Evolutionary conservation across 2,113 vertebrate species (phyloP).

Genomic region (Cryptomyrus ogoouensis): DNA sequence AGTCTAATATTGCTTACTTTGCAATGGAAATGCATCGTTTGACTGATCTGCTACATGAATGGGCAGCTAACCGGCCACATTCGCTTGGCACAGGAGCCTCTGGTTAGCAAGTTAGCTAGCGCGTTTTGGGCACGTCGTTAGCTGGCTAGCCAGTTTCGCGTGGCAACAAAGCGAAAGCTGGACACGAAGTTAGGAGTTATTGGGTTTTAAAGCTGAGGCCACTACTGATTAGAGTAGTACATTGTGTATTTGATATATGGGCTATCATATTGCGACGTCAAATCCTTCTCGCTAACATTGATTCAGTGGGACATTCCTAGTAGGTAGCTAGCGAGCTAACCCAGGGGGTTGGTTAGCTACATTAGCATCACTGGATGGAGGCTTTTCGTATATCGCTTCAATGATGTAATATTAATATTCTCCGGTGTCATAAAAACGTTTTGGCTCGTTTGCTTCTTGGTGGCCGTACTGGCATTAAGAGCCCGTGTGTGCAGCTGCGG

Average conservation of each 20-base stretch:
- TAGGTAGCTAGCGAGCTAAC: not conserved
- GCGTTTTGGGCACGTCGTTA: constrained; percentile 23
- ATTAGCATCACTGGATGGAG: not conserved
- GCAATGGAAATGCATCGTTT: not conserved
- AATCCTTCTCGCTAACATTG: not conserved
- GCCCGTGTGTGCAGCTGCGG: not conserved
- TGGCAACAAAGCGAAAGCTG: not conserved
- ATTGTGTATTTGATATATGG: not conserved
- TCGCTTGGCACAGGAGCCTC: not conserved
- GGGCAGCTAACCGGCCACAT: not conserved
- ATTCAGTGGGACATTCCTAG: not conserved
- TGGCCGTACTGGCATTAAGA: not conserved
- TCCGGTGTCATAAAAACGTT: not conserved
- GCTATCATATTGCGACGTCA: not conserved
- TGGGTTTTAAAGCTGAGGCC: not conserved
- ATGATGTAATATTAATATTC: not conserved
- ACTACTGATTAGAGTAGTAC: not conserved
- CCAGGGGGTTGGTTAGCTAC: not conserved
- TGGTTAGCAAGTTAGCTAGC: not conserved
- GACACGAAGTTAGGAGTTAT: not conserved
- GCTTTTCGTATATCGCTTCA: not conserved
- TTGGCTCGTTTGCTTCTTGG: not conserved
- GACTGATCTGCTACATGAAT: not conserved
- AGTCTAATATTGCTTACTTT: not conserved
- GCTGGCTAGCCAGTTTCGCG: constrained; percentile 18